These are phyloP conservation scores for Goniozus legneri DNA, from an alignment of 1,140 invertebrate genomes.

Conservation along the genomic window DNA sequence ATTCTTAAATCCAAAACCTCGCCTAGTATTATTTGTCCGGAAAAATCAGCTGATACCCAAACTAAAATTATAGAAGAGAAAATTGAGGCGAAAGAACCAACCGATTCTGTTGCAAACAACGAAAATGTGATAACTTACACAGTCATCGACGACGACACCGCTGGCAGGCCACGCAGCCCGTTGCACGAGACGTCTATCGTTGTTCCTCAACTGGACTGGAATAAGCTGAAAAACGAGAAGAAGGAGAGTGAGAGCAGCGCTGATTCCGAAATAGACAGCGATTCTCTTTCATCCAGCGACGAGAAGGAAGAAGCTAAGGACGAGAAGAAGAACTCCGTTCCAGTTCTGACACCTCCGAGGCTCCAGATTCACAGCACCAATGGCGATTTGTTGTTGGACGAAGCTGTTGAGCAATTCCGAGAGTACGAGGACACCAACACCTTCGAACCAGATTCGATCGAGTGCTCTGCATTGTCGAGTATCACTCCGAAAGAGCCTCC, in stretches of 20 bases:
- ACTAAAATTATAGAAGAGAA: constrained; percentile 13
- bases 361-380: constrained; percentile 45
- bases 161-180: constrained; percentile 56
- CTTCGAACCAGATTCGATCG: constrained; percentile 51
- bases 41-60: not conserved
- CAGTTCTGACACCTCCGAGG: constrained; percentile 32
- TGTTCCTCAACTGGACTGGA: constrained; percentile 65
- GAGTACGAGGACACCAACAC: constrained; percentile 30
- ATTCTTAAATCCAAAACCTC: constrained; percentile 40
- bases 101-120: not conserved
- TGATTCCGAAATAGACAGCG: constrained; percentile 60
- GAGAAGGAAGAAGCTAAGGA: constrained; percentile 27
- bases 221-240: constrained; percentile 42
- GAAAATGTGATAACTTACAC: constrained; percentile 15
- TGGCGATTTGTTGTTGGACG: constrained; percentile 41
- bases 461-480: constrained; percentile 25
- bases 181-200: constrained; percentile 62
- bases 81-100: constrained; percentile 4
- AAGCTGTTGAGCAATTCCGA: constrained; percentile 34
- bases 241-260: constrained; percentile 31
- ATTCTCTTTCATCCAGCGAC: constrained; percentile 59
- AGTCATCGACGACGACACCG: constrained; percentile 35
- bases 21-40: constrained; percentile 7
- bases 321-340: constrained; percentile 16
- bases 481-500: not conserved